phyloP scores from a whole-genome alignment of 23 tunicate genomes.

The Trididemnum clinides region DNA sequence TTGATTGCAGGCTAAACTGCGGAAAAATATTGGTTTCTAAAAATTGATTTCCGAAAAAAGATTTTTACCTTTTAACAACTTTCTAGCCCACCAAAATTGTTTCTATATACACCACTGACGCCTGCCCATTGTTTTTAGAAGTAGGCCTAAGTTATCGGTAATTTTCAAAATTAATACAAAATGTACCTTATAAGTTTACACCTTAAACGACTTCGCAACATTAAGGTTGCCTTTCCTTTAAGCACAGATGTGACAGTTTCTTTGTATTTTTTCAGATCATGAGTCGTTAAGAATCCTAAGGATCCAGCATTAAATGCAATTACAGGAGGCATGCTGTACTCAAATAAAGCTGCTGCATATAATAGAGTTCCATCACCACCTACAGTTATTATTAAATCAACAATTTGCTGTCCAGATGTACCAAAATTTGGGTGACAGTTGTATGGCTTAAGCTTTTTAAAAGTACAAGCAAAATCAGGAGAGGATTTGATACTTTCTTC shows the following conservation, averaged over 20 bases:
- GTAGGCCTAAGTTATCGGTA: too few species aligned
- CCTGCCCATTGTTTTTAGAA: too few species aligned
- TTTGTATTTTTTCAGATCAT: conserved; percentile 28
- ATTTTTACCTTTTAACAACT: too few species aligned
- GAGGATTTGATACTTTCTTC: neutral
- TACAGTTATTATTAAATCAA: conserved; percentile 68
- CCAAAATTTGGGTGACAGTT: neutral
- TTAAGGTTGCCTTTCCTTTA: conserved; percentile 48
- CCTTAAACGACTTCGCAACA: conserved; percentile 62
- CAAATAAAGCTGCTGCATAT: conserved; percentile 79
- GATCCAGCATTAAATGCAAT: conserved; percentile 75
- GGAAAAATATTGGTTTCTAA: too few species aligned
- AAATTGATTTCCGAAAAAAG: too few species aligned
- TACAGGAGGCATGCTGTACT: conserved; percentile 74
- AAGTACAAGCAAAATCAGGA: neutral
- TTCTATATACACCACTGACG: too few species aligned
- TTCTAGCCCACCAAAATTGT: too few species aligned
- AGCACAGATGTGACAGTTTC: conserved; percentile 44
- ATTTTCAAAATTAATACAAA: too few species aligned
- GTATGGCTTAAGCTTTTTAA: neutral
- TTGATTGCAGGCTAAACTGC: too few species aligned
- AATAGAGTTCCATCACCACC: conserved; percentile 89
- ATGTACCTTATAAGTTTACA: conserved; percentile 54
- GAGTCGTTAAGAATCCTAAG: conserved; percentile 70
- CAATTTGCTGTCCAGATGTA: neutral